Conservation (phyloP, 2,888 invertebrate genomes). For the Drosophila gaucha region DNA sequence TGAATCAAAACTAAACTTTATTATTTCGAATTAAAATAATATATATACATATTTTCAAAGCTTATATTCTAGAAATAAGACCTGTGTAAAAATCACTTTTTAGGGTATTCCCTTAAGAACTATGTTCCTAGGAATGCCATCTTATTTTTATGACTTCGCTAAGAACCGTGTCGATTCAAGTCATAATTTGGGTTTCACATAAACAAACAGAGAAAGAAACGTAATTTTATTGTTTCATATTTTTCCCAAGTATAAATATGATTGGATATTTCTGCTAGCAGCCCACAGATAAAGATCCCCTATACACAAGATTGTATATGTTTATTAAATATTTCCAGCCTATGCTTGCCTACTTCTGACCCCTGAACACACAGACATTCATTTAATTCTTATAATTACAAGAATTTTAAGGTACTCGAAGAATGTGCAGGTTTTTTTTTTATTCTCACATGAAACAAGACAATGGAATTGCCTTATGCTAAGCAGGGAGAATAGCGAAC, state of each 20-base stretch:
- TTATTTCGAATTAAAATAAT: no score
- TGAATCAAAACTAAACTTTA: no score
- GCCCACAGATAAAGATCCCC: slow-evolving; percentile 14
- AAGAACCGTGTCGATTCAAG: no score
- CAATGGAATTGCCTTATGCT: slow-evolving; percentile 70
- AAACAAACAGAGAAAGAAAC: no score
- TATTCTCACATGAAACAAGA: slow-evolving; percentile 59
- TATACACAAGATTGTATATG: slow-evolving; percentile 10
- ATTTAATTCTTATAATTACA: slow-evolving; percentile 44
- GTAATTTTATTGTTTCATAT: not conserved
- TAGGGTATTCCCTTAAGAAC: no score
- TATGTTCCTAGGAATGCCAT: no score
- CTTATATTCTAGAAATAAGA: no score
- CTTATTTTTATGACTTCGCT: no score
- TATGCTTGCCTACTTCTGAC: slow-evolving; percentile 35
- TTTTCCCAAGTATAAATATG: slow-evolving; percentile 13
- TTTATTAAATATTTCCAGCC: slow-evolving; percentile 7
- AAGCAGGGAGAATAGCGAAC: slow-evolving; percentile 49
- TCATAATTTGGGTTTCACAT: not conserved
- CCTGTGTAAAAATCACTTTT: no score
- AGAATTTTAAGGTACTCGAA: slow-evolving; percentile 22
- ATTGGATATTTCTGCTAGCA: slow-evolving; percentile 4
- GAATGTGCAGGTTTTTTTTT: slow-evolving; percentile 16
- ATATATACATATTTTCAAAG: no score
- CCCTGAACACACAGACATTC: slow-evolving; percentile 3